These are phyloP conservation scores for Macquaria ambigua DNA, from an alignment of 2,113 vertebrate genomes.

Conservation along the genomic window DNA sequence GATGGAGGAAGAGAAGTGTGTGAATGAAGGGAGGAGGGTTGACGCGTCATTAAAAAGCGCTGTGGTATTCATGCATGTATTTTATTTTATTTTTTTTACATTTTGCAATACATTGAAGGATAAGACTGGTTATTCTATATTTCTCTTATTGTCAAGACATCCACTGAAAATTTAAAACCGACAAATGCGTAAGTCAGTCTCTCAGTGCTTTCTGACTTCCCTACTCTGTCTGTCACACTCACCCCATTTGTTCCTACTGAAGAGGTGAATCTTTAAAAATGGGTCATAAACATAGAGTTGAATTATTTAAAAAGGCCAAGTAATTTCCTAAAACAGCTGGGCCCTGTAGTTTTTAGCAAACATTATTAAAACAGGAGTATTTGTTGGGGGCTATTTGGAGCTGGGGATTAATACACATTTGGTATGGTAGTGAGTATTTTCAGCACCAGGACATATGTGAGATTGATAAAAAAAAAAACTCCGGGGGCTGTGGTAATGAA, in stretches of 20 bases:
- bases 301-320: background rate
- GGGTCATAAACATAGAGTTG: background rate
- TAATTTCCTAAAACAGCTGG: background rate
- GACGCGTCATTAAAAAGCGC: background rate
- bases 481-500: too few relatives aligned
- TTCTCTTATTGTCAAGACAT: background rate
- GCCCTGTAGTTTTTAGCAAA: background rate
- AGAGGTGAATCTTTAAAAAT: background rate
- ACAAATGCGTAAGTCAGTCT: background rate
- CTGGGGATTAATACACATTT: background rate
- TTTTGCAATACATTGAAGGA: background rate
- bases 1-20: constrained; percentile 21
- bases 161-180: background rate
- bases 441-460: background rate
- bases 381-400: background rate
- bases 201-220: background rate
- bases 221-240: too few relatives aligned
- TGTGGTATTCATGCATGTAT: background rate
- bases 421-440: background rate
- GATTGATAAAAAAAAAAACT: background rate
- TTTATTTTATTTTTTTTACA: background rate
- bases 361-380: background rate
- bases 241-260: background rate
- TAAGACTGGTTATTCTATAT: background rate
- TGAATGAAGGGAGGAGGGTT: constrained; percentile 33